Conservation (phyloP, 64 coral and sea anemone species). For the Pachyseris speciosa region DNA sequence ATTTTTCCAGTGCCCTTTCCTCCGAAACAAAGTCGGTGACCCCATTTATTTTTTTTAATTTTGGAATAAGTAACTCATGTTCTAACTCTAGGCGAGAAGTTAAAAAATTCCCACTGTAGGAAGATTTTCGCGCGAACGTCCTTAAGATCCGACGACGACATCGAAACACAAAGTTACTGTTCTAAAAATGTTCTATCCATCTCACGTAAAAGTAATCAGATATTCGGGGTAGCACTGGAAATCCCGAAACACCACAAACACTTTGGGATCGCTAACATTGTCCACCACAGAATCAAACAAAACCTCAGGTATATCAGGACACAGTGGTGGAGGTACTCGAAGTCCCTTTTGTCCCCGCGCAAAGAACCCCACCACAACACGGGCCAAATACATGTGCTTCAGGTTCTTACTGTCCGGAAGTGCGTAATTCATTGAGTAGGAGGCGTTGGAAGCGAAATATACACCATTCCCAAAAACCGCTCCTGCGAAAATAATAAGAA, state of each 20-base stretch:
- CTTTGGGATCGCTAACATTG: neutral
- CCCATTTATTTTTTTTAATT: no score
- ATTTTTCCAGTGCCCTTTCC: no score
- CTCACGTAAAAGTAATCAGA: constrained; percentile 33
- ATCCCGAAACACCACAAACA: constrained; percentile 33
- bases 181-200: no score
- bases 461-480: constrained; percentile 52
- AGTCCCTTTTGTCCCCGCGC: neutral
- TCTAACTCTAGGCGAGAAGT: no score
- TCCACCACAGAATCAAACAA: constrained; percentile 55
- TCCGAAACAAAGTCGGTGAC: no score
- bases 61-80: no score
- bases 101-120: no score
- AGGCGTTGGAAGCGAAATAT: constrained; percentile 62
- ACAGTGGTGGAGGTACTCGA: neutral
- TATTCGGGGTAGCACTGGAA: constrained; percentile 42
- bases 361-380: constrained; percentile 46
- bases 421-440: constrained; percentile 33
- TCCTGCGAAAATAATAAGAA: constrained; percentile 20
- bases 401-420: neutral
- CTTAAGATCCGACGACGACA: no score
- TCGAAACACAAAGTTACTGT: no score
- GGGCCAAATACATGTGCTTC: constrained; percentile 60
- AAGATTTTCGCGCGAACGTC: no score
- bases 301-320: neutral